These are phyloP conservation scores for Papilio xuthus DNA, from an alignment of 1,140 invertebrate genomes.

Conservation along the genomic window DNA sequence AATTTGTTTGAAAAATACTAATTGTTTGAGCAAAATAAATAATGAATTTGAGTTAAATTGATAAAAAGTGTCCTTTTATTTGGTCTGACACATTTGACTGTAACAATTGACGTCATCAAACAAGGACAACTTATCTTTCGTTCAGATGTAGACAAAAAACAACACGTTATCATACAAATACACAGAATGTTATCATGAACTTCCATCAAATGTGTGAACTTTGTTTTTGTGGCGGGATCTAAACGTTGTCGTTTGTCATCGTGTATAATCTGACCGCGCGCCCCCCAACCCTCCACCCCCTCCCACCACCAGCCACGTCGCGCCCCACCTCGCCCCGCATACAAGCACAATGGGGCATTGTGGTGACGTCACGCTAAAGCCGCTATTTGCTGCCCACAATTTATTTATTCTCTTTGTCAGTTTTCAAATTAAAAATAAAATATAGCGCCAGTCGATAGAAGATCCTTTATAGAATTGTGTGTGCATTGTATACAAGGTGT, in stretches of 20 bases:
- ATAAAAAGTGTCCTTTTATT: too few relatives aligned
- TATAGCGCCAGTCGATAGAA: conserved; percentile 8
- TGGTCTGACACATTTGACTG: too few relatives aligned
- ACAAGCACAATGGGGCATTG: neutral
- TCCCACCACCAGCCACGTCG: neutral
- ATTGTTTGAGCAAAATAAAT: too few relatives aligned
- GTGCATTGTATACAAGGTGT: neutral
- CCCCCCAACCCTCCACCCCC: too few relatives aligned
- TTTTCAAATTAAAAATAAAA: conserved; percentile 25
- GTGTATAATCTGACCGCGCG: conserved; percentile 2
- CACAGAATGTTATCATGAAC: neutral
- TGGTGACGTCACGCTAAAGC: conserved; percentile 2
- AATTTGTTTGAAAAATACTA: too few relatives aligned
- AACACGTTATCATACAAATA: neutral
- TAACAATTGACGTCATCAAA: neutral
- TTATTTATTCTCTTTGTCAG: conserved; percentile 17
- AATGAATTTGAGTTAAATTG: too few relatives aligned
- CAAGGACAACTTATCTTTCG: neutral
- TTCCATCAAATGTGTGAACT: neutral
- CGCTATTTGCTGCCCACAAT: neutral
- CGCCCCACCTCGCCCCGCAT: too few relatives aligned
- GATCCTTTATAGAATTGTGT: neutral
- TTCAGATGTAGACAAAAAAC: neutral
- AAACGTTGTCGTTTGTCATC: conserved; percentile 19
- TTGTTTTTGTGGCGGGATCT: neutral